phyloP scores from a whole-genome alignment of 2,888 invertebrate species.

The Orchesellides sinensis region DNA sequence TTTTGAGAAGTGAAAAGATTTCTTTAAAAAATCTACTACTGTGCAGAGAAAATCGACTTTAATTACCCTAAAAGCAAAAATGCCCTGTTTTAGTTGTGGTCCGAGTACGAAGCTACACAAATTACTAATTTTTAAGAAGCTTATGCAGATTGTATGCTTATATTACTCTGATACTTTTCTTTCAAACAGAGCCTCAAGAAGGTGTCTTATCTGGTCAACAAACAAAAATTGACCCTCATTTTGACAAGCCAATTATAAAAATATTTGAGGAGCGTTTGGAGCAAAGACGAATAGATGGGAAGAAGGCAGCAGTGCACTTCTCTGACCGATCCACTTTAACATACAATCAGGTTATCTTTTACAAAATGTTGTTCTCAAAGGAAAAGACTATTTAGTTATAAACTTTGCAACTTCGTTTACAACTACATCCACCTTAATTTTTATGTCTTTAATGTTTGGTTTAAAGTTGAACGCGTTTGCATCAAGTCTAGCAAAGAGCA shows the following conservation, averaged over 20 bases:
- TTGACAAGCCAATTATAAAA: slow-evolving; percentile 15
- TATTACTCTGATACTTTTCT: too few species aligned
- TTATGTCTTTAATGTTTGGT: not conserved
- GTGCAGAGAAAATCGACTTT: too few species aligned
- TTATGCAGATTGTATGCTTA: too few species aligned
- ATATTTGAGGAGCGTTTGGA: slow-evolving; percentile 36
- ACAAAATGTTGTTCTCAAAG: not conserved
- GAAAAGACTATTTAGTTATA: too few species aligned
- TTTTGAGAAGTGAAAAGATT: too few species aligned
- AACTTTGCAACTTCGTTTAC: too few species aligned
- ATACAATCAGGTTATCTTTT: slow-evolving; percentile 37
- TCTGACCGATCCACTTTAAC: slow-evolving; percentile 38
- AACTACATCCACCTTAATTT: too few species aligned
- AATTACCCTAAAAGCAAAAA: too few species aligned
- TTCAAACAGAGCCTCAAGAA: slow-evolving; percentile 4
- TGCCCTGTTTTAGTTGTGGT: not conserved
- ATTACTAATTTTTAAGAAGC: too few species aligned
- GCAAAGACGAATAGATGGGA: slow-evolving; percentile 3
- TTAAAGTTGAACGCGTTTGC: slow-evolving; percentile 51
- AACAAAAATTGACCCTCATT: not conserved
- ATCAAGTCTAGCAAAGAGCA: slow-evolving; percentile 34
- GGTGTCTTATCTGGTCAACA: slow-evolving; percentile 5
- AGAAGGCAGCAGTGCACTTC: slow-evolving; percentile 49
- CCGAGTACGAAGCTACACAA: too few species aligned
- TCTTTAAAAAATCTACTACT: too few species aligned